phyloP scores from a whole-genome alignment of 2,113 vertebrate genomes.

The Erythrolamprus reginae region DNA sequence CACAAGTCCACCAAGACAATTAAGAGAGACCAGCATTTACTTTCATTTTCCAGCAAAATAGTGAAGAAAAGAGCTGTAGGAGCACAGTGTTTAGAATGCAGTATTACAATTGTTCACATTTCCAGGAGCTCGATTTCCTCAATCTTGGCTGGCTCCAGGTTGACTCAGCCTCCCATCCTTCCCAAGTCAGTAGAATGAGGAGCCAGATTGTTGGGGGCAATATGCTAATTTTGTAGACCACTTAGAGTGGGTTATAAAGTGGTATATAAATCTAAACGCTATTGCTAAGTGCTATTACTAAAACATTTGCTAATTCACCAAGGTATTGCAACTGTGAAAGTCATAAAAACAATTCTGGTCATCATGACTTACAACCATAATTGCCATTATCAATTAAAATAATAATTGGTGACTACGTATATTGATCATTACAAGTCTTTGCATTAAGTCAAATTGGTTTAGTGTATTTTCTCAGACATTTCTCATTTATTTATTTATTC shows the following conservation, averaged over 20 bases:
- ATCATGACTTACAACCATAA: background rate
- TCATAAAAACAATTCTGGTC: background rate
- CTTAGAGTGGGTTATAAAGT: background rate
- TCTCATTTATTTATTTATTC: no score
- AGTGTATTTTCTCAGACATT: no score
- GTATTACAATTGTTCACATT: no score
- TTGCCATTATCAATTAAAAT: background rate
- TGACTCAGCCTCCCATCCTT: no score
- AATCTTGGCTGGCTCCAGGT: no score
- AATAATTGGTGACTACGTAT: background rate
- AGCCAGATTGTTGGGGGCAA: no score
- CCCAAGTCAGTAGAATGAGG: no score
- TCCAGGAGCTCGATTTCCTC: no score
- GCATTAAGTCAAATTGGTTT: no score
- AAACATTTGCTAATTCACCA: background rate
- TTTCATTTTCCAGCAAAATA: background rate
- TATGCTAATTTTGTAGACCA: no score
- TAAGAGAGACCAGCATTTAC: background rate
- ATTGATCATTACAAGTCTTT: background rate
- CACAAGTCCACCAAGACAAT: background rate
- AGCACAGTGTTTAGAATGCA: no score
- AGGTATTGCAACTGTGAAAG: background rate
- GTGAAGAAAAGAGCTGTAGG: background rate
- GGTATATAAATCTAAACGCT: background rate
- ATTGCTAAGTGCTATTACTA: background rate